phyloP scores from a whole-genome alignment of 64 coral and sea anemone species.

The Trachythela sp. region DNA sequence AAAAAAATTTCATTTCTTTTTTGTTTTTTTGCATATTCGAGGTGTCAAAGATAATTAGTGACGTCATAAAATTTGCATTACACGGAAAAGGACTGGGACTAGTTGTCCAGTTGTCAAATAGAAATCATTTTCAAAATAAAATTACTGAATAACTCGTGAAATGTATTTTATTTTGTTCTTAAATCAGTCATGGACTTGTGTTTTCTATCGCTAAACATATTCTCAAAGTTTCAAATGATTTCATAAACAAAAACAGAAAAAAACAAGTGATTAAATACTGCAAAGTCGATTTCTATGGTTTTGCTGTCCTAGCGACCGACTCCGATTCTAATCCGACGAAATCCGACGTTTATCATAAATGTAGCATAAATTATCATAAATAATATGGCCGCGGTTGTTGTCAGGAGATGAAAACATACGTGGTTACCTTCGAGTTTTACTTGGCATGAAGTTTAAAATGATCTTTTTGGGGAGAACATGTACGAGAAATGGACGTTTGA shows the following conservation, averaged over 20 bases:
- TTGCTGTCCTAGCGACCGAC: not conserved
- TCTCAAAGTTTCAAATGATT: no score
- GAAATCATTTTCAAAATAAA: no score
- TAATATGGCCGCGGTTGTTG: not conserved
- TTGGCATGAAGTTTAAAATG: not conserved
- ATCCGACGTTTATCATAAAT: not conserved
- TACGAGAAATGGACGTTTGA: not conserved
- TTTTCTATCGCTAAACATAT: no score
- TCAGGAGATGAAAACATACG: constrained; percentile 27
- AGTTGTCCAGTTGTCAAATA: no score
- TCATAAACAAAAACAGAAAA: no score
- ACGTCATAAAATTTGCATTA: not conserved
- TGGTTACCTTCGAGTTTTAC: not conserved
- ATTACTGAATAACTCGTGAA: no score
- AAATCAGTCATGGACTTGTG: no score
- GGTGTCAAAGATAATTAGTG: not conserved
- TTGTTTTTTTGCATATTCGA: not conserved
- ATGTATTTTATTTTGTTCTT: no score
- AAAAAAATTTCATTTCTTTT: not conserved
- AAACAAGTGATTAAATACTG: no score
- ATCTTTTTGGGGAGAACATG: not conserved
- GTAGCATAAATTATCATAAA: not conserved
- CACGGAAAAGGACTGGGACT: no score
- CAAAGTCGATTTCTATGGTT: no score
- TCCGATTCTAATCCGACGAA: not conserved